Evolutionary conservation across 92 coral and sea anemone genomes (phyloP).

Genomic region (Siderastrea siderea): DNA sequence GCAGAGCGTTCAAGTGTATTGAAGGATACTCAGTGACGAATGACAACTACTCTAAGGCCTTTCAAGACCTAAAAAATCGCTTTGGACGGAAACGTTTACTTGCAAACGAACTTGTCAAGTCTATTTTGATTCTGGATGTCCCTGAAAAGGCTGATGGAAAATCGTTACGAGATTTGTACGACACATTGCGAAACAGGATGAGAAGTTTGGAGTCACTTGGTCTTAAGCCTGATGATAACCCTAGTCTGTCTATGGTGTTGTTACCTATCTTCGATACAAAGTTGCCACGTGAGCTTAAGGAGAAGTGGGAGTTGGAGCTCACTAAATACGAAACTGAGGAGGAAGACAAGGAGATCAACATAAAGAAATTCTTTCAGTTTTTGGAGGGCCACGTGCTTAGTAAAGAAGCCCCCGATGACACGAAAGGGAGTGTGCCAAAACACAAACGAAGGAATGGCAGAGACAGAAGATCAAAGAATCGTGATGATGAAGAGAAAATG

Average conservation of each 20-base stretch:
- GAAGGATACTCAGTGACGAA: too few species aligned
- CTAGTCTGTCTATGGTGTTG: constrained; percentile 14
- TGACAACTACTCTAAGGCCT: too few species aligned
- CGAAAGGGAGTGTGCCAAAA: neutral
- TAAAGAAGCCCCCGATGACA: neutral
- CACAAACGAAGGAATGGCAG: neutral
- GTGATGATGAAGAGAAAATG: neutral
- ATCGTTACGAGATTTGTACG: constrained; percentile 21
- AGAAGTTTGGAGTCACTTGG: constrained; percentile 41
- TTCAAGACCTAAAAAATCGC: too few species aligned
- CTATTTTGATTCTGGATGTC: too few species aligned
- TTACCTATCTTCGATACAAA: constrained; percentile 24
- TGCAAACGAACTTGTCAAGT: neutral
- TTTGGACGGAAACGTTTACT: neutral
- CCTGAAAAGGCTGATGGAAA: constrained; percentile 3
- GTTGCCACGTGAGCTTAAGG: constrained; percentile 27
- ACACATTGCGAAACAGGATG: constrained; percentile 17
- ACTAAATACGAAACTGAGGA: constrained; percentile 24
- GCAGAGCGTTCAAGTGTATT: neutral
- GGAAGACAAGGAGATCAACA: constrained; percentile 13
- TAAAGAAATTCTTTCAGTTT: constrained; percentile 4
- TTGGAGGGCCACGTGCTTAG: constrained; percentile 7
- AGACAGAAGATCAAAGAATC: neutral
- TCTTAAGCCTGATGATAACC: constrained; percentile 20
- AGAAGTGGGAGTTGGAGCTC: constrained; percentile 41